phyloP scores from a whole-genome alignment of 2,888 invertebrate species.

The Athalia circularis region DNA sequence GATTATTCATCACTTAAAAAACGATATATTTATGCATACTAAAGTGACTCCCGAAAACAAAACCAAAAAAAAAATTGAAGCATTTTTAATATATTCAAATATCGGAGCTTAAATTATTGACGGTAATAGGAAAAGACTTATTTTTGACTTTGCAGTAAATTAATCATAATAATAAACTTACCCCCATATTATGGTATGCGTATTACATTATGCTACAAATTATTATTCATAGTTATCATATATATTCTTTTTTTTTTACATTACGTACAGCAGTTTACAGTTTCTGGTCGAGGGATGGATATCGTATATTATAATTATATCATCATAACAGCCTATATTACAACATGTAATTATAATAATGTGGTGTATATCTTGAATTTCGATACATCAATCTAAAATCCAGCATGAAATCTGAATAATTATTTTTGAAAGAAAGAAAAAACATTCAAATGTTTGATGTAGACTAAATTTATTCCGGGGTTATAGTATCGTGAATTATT shows the following conservation, averaged over 20 bases:
- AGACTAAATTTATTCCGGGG: no score
- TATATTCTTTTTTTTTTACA: constrained; percentile 62
- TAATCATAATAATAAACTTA: constrained; percentile 44
- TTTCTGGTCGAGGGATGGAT: constrained; percentile 64
- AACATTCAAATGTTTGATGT: no score
- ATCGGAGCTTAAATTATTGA: no score
- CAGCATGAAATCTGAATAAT: no score
- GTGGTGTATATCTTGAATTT: neutral
- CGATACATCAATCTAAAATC: no score
- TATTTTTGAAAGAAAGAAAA: no score
- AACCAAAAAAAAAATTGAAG: no score
- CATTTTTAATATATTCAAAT: no score
- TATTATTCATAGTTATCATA: no score
- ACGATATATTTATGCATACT: neutral
- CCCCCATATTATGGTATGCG: constrained; percentile 7
- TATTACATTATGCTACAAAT: constrained; percentile 37
- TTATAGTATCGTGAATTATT: no score
- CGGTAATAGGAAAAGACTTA: no score
- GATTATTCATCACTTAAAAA: constrained; percentile 49
- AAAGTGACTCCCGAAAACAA: no score
- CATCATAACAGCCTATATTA: constrained; percentile 44
- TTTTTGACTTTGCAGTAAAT: constrained; percentile 28
- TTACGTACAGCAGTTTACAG: constrained; percentile 67
- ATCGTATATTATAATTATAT: constrained; percentile 46
- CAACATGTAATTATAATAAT: constrained; percentile 48